These are phyloP conservation scores for Asarcornis scutulata DNA, from an alignment of 2,113 vertebrate genomes.

Conservation along the genomic window DNA sequence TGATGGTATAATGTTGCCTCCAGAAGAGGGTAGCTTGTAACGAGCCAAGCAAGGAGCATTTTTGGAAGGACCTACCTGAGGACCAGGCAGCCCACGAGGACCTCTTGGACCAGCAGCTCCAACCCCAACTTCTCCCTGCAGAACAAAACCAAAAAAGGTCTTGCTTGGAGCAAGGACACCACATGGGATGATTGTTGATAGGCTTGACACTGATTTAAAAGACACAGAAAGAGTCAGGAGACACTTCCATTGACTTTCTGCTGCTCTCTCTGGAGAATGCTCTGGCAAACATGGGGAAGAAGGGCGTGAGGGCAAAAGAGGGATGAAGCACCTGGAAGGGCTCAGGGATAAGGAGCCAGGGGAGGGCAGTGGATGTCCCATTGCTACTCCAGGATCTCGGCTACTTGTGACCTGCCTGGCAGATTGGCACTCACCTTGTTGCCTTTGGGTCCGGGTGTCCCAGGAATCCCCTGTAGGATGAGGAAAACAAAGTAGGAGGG, in stretches of 20 bases:
- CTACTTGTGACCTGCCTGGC: neutral
- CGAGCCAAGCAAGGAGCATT: neutral
- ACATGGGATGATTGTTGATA: fast-evolving
- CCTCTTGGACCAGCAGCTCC: conserved; percentile 83
- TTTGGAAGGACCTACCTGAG: conserved; percentile 70
- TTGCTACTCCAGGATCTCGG: neutral
- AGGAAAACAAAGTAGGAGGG: neutral
- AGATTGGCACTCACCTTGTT: conserved; percentile 76
- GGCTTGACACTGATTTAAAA: neutral
- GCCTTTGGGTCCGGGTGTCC: conserved; percentile 82
- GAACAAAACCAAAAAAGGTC: neutral
- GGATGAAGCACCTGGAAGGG: neutral
- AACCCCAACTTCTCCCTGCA: conserved; percentile 79
- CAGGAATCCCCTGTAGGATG: conserved; percentile 76
- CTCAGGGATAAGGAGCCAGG: neutral
- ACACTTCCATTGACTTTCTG: neutral
- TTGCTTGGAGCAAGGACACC: fast-evolving
- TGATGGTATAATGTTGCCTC: neutral
- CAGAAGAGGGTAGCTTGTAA: neutral
- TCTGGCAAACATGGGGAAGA: neutral
- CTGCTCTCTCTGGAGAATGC: neutral
- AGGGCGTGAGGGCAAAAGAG: neutral
- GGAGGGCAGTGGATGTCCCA: neutral
- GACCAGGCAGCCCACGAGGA: conserved; percentile 78
- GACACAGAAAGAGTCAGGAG: neutral